Evolutionary conservation across 2,888 invertebrate genomes (phyloP), one percentile per base, ranked within the genome.

Genomic region (Drosophila anomelani): DNA sequence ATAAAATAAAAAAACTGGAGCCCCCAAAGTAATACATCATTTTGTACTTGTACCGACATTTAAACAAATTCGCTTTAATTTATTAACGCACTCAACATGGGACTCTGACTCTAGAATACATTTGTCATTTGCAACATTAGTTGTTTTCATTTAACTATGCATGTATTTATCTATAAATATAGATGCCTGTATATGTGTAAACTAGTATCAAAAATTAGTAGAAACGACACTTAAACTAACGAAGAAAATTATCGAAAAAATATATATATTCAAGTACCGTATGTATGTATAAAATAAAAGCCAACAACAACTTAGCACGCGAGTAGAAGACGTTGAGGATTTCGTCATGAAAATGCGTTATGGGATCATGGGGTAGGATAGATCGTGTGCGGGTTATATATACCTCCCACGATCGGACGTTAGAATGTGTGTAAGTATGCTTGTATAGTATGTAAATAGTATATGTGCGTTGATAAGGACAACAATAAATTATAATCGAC

Each of bases 181-280:
- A 63, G 54, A 62, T 63, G 57, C 61, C 57, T 75, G 75, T 68
- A 75, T 62, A 86, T 86, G 78, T 87, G 87, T 86, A 84, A 84
- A 87, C 84, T 87, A 84, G 85, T 84, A 84, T 84, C 84, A 84
- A 84, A 83, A 84, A 84, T 84, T 87, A 84, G 80, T 87, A 87
- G 75, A 87, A 80, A 85, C 85, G 82, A 80, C 83, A 75, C 87
- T 87, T 85, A 87, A 85, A 79, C 77, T 76, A 81, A 84, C 61
- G 54, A 69, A 85, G 80, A 81, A 74, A 82, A 78, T 75, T 70
- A 85, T 87, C 85, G 70, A 87, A 84, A 82, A 87, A 68, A 79
- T 75, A 81, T 83, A 46, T 46, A 70, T 69, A 55, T 58, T 56
- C 56, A 55, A 49, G 67, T 62, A 72, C 76, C 67, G 47, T 77